Percentiles rank a stretch among this genome's conserved stretches.
Conservation (phyloP, 2,113 vertebrate genomes). For the Microtus richardsoni region DNA sequence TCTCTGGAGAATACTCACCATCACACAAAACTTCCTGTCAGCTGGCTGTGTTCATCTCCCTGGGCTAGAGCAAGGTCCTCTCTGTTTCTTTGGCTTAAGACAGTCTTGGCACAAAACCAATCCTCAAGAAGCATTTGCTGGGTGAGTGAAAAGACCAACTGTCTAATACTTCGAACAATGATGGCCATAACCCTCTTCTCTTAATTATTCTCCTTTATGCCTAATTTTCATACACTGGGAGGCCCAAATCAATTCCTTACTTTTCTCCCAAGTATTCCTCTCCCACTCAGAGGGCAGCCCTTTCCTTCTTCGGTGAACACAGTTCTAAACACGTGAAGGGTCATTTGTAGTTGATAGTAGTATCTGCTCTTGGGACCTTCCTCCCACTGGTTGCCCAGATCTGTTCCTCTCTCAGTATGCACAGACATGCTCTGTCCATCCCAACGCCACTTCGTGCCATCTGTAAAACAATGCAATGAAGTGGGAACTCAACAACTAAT, state of each 20-base stretch:
- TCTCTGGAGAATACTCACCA: neutral
- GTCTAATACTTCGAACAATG: neutral
- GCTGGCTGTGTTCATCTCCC: neutral
- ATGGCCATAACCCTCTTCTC: neutral
- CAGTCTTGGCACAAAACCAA: neutral
- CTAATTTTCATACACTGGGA: neutral
- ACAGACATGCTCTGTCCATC: neutral
- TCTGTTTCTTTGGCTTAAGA: neutral
- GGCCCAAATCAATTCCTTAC: neutral
- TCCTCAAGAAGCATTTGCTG: slow-evolving; percentile 1
- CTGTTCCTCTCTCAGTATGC: neutral
- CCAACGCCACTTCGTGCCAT: neutral
- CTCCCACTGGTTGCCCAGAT: neutral
- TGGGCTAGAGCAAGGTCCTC: neutral
- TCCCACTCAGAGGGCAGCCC: neutral
- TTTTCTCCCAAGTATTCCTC: slow-evolving; percentile 2
- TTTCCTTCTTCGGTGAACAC: neutral
- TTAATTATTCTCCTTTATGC: neutral
- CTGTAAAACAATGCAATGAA: neutral
- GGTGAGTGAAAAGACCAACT: neutral
- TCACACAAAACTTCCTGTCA: neutral
- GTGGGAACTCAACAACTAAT: neutral
- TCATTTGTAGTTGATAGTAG: neutral
- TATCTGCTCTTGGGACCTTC: neutral
- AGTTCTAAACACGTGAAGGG: neutral